Evolutionary conservation across 2,113 vertebrate species (phyloP).

Genomic region (Axis porcinus): DNA sequence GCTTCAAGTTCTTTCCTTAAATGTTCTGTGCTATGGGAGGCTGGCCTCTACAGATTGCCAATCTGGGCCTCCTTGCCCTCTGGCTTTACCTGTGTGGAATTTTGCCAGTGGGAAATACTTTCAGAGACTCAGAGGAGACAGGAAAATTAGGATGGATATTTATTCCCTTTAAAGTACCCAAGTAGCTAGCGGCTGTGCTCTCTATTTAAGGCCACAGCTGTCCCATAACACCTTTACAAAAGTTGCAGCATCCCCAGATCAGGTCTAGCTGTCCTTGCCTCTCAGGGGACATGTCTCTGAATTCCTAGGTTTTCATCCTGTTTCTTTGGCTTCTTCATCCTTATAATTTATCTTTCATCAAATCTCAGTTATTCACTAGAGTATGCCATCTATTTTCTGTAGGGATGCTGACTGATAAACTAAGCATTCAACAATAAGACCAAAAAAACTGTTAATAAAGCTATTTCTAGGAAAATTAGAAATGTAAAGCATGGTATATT

Average conservation of each 20-base stretch:
- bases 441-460: background rate
- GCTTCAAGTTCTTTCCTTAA: background rate
- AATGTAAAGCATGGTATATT: background rate
- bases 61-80: background rate
- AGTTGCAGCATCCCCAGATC: rapidly evolving
- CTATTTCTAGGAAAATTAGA: background rate
- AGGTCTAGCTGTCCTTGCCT: background rate
- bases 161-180: no score
- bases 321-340: background rate
- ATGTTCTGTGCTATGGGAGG: background rate
- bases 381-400: background rate
- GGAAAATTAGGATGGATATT: background rate
- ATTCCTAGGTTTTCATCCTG: background rate
- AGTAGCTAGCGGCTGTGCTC: background rate
- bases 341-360: background rate
- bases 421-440: background rate
- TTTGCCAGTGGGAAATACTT: background rate
- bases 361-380: background rate
- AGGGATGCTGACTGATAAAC: background rate
- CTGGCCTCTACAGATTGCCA: background rate
- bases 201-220: background rate
- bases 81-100: background rate
- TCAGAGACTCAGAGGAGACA: background rate
- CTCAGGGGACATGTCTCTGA: background rate
- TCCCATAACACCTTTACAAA: background rate